Conservation (phyloP, 2,113 vertebrate genomes). For the Aspiorhynchus laticeps region DNA sequence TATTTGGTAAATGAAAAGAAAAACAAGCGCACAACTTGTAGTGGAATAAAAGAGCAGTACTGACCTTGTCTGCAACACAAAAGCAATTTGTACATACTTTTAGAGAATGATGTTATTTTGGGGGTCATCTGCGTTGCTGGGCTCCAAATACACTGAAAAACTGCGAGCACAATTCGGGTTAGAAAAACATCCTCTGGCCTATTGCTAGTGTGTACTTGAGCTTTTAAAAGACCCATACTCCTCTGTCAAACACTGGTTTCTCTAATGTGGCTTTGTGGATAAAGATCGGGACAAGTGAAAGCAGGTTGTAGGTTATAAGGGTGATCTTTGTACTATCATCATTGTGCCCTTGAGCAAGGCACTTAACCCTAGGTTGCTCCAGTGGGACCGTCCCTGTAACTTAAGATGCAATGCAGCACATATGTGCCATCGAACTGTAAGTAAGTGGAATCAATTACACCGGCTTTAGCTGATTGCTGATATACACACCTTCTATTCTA, state of each 20-base stretch:
- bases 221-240: not conserved
- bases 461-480: too few species aligned
- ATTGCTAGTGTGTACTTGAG: not conserved
- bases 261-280: not conserved
- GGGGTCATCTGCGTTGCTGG: not conserved
- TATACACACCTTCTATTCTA: not conserved
- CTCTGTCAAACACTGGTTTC: not conserved
- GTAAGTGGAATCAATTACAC: not conserved
- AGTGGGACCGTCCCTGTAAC: constrained; percentile 3
- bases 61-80: not conserved
- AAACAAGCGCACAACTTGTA: not conserved
- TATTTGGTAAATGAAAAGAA: not conserved
- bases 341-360: constrained; percentile 6
- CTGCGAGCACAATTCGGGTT: not conserved
- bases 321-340: constrained; percentile 9
- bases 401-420: not conserved
- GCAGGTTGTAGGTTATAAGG: not conserved
- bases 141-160: not conserved
- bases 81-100: not conserved
- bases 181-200: not conserved
- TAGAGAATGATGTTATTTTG: not conserved
- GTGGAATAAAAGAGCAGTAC: not conserved
- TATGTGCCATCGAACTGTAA: not conserved
- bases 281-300: not conserved
- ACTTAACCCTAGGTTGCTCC: constrained; percentile 20